Percentiles rank a stretch among this genome's conserved stretches.
phyloP scores from a whole-genome alignment of 2,113 vertebrate genomes.

The Pseudonaja textilis region DNA sequence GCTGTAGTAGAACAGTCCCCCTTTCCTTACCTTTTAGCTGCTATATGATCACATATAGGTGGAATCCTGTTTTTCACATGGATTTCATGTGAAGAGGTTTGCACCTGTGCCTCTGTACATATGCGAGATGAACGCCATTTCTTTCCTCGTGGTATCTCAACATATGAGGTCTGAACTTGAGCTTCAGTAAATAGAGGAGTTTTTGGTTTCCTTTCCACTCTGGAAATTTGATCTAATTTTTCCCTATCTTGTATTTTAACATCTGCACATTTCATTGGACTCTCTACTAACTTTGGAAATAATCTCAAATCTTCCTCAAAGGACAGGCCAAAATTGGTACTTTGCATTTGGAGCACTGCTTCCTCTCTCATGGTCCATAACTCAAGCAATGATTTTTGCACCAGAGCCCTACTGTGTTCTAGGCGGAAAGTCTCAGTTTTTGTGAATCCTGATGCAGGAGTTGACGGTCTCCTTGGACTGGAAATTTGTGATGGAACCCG shows the following conservation, averaged over 20 bases:
- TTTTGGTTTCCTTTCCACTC: not conserved
- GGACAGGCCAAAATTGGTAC: not conserved
- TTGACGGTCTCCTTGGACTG: conserved; percentile 9
- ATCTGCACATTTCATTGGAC: not conserved
- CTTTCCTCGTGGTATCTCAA: not conserved
- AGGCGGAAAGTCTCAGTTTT: not conserved
- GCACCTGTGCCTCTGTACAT: not conserved
- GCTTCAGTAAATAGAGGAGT: conserved; percentile 6
- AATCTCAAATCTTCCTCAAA: conserved; percentile 2
- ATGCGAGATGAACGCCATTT: not conserved
- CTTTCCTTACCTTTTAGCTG: not conserved
- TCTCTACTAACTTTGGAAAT: conserved; percentile 6
- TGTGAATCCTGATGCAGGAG: not conserved
- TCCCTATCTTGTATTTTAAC: not conserved
- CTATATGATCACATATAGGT: not conserved
- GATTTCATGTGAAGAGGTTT: not conserved
- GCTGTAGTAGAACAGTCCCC: not conserved
- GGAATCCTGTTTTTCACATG: conserved; percentile 2
- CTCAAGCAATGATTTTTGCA: conserved; percentile 4
- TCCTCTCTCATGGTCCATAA: conserved; percentile 6
- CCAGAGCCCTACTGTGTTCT: not conserved
- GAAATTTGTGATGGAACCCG: not conserved
- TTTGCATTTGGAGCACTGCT: conserved; percentile 7
- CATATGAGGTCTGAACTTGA: conserved; percentile 12
- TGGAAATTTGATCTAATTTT: not conserved